These are phyloP conservation scores for Cyprinella venusta DNA, from an alignment of 2,797 vertebrate species.

Conservation along the genomic window DNA sequence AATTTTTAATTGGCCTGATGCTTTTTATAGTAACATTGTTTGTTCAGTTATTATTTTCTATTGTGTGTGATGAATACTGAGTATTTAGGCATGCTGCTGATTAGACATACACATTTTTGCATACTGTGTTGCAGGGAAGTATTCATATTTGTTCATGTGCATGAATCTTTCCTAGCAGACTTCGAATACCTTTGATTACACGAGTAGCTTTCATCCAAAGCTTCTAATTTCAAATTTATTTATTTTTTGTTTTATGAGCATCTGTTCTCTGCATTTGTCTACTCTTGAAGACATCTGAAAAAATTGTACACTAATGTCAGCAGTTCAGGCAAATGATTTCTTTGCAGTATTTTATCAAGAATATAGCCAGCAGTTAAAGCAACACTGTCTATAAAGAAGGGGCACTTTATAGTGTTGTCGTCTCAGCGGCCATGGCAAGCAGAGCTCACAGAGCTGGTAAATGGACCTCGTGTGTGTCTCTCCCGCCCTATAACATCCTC, in stretches of 20 bases:
- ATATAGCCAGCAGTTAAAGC: slow-evolving; percentile 60
- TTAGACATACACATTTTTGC: neutral
- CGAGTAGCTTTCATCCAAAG: slow-evolving; percentile 18
- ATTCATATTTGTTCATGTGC: neutral
- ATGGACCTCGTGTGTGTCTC: slow-evolving; percentile 32
- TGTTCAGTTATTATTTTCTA: neutral
- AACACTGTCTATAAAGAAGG: slow-evolving; percentile 65
- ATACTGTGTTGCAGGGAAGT: neutral
- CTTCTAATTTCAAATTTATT: slow-evolving; percentile 5
- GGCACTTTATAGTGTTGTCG: slow-evolving; percentile 60
- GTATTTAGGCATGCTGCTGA: neutral
- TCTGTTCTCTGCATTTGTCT: slow-evolving; percentile 24
- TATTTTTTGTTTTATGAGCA: slow-evolving; percentile 9
- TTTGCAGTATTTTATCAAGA: neutral
- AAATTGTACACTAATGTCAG: neutral
- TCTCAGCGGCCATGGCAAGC: slow-evolving; percentile 59
- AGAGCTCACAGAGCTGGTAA: slow-evolving; percentile 42
- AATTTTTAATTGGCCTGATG: neutral
- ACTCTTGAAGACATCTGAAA: neutral
- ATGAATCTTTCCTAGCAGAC: neutral
- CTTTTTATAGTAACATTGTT: neutral
- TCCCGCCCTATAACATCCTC: slow-evolving; percentile 52
- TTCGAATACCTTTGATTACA: neutral
- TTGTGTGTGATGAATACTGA: neutral
- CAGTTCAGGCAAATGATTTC: neutral